These are phyloP conservation scores for Coremacera marginata DNA, from an alignment of 2,888 invertebrate species.

Conservation along the genomic window DNA sequence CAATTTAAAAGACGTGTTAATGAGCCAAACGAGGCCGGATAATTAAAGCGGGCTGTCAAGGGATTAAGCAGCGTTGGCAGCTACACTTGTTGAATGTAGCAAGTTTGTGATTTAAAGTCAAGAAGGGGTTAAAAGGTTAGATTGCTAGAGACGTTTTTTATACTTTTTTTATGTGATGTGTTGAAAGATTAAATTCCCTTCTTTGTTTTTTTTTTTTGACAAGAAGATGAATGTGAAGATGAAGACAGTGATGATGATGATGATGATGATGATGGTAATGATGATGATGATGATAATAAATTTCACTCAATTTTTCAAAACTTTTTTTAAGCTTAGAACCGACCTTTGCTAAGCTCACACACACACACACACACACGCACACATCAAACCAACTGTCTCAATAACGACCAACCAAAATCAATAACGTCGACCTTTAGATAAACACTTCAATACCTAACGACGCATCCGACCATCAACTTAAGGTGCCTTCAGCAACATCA, in stretches of 20 bases:
- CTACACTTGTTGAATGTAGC: slow-evolving; percentile 33
- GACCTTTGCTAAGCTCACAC: too few relatives aligned
- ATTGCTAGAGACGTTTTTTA: not conserved
- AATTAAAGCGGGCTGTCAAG: not conserved
- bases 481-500: not conserved
- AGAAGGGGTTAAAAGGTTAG: not conserved
- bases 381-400: not conserved
- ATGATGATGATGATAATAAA: not conserved
- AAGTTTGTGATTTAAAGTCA: not conserved
- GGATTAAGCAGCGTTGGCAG: not conserved
- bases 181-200: too few relatives aligned
- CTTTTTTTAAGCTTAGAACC: not conserved
- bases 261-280: not conserved
- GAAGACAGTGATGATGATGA: not conserved
- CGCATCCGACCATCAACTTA: not conserved
- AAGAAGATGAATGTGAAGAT: too few relatives aligned
- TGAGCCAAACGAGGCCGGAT: not conserved
- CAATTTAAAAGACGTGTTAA: not conserved
- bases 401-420: slow-evolving; percentile 17
- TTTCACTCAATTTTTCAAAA: not conserved
- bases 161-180: not conserved
- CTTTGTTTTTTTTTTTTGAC: too few relatives aligned
- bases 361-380: too few relatives aligned
- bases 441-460: not conserved
- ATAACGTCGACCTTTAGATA: slow-evolving; percentile 23